These are phyloP conservation scores for Piaya cayana DNA, from an alignment of 2,113 vertebrate species.

Conservation along the genomic window DNA sequence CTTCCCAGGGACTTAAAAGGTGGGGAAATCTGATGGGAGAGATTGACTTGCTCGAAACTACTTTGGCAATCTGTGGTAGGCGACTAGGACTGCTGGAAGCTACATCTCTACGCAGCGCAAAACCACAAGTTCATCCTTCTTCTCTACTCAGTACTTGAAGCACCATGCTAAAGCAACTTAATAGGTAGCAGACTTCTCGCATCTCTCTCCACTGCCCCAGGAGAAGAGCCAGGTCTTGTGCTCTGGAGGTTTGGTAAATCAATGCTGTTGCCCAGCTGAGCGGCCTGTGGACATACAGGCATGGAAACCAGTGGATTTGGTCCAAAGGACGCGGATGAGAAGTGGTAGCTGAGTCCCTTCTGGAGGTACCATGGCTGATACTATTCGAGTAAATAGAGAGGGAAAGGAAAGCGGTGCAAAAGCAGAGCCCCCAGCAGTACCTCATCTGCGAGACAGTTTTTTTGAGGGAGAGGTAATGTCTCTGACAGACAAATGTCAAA, in stretches of 20 bases:
- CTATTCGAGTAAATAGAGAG: background rate
- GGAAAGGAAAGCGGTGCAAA: background rate
- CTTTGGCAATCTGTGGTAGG: background rate
- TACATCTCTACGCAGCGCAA: background rate
- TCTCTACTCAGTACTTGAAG: background rate
- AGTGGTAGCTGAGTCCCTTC: background rate
- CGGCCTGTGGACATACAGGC: accelerated
- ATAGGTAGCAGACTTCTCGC: background rate
- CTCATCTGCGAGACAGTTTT: background rate
- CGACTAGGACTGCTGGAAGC: background rate
- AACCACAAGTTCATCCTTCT: background rate
- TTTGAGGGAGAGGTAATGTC: background rate
- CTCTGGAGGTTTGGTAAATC: background rate
- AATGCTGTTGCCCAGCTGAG: background rate
- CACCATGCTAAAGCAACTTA: background rate
- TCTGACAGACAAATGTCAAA: background rate
- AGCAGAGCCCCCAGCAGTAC: background rate
- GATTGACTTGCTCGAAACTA: background rate
- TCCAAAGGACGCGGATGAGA: background rate
- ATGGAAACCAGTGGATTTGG: background rate
- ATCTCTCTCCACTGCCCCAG: background rate
- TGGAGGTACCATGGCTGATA: background rate
- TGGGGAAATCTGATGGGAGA: background rate
- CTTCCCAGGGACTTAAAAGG: background rate
- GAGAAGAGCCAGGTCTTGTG: background rate